Percentiles rank a stretch among this genome's conserved stretches.
Conservation (phyloP, 2,888 invertebrate species). For the Cheilosia variabilis region DNA sequence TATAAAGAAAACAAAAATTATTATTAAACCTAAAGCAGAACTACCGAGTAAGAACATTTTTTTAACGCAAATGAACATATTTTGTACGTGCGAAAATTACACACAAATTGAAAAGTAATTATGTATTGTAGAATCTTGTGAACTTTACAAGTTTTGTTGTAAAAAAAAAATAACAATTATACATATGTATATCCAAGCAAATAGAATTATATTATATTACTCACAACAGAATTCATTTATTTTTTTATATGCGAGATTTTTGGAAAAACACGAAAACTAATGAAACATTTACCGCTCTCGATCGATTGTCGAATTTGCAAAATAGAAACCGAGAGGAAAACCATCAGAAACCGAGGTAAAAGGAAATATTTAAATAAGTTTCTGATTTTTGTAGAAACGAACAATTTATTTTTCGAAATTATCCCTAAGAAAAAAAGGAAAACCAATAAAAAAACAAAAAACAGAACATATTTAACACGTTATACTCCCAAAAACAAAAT, state of each 20-base stretch:
- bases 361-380: conserved; percentile 62
- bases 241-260: conserved; percentile 75
- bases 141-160: conserved; percentile 75
- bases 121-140: conserved; percentile 68
- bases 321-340: conserved; percentile 11
- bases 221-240: conserved; percentile 74
- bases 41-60: conserved; percentile 45
- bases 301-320: conserved; percentile 66
- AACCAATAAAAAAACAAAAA: conserved; percentile 24
- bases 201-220: conserved; percentile 71
- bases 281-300: conserved; percentile 57
- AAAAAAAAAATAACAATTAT: conserved; percentile 58
- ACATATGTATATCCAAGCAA: conserved; percentile 68
- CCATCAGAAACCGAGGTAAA: conserved; percentile 10
- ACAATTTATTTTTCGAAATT: conserved; percentile 73
- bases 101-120: conserved; percentile 35
- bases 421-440: conserved; percentile 50
- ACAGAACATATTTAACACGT: conserved; percentile 49
- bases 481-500: conserved; percentile 31
- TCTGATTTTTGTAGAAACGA: conserved; percentile 74
- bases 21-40: conserved; percentile 38
- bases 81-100: conserved; percentile 71
- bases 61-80: conserved; percentile 73
- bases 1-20: conserved; percentile 14
- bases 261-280: conserved; percentile 40